Conservation (phyloP, 2,797 vertebrate species). For the Falco biarmicus region DNA sequence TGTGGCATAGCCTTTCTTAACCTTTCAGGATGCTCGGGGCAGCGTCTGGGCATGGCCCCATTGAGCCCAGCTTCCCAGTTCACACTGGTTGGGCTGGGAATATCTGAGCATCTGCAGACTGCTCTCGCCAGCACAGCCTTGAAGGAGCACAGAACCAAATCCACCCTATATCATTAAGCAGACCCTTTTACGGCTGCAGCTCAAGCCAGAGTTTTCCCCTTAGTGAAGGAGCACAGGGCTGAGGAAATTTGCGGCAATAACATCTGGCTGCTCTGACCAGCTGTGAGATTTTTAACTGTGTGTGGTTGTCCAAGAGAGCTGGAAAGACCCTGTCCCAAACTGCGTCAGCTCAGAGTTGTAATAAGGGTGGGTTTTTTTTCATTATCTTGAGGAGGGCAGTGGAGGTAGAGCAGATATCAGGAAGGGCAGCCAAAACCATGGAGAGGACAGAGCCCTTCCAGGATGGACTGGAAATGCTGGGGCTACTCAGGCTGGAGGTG, state of each 20-base stretch:
- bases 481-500: background rate
- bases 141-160: background rate
- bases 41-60: rapidly evolving
- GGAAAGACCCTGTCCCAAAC: background rate
- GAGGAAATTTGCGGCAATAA: background rate
- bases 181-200: background rate
- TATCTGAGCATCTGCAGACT: background rate
- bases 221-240: rapidly evolving
- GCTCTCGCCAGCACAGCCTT: background rate
- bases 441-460: background rate
- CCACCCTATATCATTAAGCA: background rate
- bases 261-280: background rate
- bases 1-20: background rate
- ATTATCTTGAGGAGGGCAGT: background rate
- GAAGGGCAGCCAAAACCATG: rapidly evolving
- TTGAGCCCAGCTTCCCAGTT: background rate
- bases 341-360: rapidly evolving
- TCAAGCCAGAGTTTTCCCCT: background rate
- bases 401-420: background rate
- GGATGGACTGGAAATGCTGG: background rate
- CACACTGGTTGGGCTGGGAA: background rate
- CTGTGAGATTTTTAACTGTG: background rate
- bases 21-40: rapidly evolving
- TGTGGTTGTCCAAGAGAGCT: background rate
- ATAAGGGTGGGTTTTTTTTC: rapidly evolving